Evolutionary conservation across 2,888 invertebrate genomes (phyloP).

Genomic region (Chrysolina haemoptera): DNA sequence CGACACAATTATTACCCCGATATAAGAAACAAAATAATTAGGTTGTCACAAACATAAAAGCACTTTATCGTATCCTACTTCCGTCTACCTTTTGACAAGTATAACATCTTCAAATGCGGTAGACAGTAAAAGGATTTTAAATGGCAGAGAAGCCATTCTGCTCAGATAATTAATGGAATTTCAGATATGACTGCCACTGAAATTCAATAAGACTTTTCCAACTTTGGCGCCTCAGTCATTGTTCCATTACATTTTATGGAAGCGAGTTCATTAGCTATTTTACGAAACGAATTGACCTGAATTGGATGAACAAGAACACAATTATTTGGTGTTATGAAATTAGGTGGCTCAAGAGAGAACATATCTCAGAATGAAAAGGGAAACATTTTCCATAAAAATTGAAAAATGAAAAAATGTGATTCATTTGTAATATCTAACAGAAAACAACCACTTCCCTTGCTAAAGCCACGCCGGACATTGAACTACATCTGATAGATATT

Average conservation of each 20-base stretch:
- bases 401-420: too few species aligned
- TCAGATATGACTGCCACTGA: not conserved
- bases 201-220: not conserved
- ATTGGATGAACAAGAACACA: not conserved
- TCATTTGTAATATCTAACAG: too few species aligned
- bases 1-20: not conserved
- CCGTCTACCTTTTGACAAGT: not conserved
- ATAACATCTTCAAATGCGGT: constrained; percentile 2
- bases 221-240: not conserved
- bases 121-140: not conserved
- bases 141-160: not conserved
- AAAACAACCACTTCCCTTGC: too few species aligned
- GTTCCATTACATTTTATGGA: not conserved
- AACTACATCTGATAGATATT: too few species aligned
- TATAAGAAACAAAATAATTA: not conserved
- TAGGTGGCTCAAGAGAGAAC: not conserved
- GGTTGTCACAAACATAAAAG: not conserved
- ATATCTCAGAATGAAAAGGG: too few species aligned
- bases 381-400: too few species aligned
- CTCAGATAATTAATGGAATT: constrained; percentile 17
- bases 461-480: too few species aligned
- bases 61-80: not conserved
- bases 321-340: not conserved
- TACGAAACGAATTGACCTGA: not conserved
- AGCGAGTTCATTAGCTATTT: not conserved